Evolutionary conservation across 2,113 vertebrate species (phyloP).

Genomic region (Rhadina sibilatrix): DNA sequence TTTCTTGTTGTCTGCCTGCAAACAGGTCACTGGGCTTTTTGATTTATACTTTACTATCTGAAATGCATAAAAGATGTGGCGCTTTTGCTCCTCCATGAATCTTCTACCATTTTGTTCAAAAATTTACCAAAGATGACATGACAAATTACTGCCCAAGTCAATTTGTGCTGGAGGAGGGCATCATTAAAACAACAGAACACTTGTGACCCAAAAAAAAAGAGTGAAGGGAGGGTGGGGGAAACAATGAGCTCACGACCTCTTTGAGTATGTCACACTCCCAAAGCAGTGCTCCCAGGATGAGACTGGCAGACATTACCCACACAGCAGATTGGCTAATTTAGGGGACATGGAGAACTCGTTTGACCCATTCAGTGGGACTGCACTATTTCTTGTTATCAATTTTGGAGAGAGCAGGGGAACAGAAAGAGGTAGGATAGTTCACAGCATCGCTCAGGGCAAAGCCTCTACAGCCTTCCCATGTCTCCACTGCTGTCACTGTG

Average conservation of each 20-base stretch:
- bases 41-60: constrained; percentile 58
- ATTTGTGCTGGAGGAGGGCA: constrained; percentile 49
- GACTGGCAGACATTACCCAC: constrained; percentile 7
- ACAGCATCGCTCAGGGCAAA: not conserved
- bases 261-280: not conserved
- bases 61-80: constrained; percentile 61
- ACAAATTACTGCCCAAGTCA: constrained; percentile 56
- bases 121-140: constrained; percentile 66
- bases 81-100: constrained; percentile 46
- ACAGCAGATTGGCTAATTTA: not conserved
- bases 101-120: constrained; percentile 54
- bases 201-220: not conserved
- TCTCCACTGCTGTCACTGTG: not conserved
- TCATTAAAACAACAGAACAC: constrained; percentile 38
- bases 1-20: not conserved
- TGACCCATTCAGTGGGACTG: not conserved
- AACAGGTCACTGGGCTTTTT: constrained; percentile 32
- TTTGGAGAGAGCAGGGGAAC: not conserved
- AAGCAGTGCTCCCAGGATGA: not conserved
- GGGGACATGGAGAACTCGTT: not conserved
- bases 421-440: not conserved
- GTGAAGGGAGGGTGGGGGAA: not conserved
- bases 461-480: not conserved
- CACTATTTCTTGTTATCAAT: not conserved
- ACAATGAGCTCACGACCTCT: constrained; percentile 21